These are phyloP conservation scores for Rhaphigaster nebulosa DNA, from an alignment of 2,888 invertebrate genomes.

Conservation along the genomic window DNA sequence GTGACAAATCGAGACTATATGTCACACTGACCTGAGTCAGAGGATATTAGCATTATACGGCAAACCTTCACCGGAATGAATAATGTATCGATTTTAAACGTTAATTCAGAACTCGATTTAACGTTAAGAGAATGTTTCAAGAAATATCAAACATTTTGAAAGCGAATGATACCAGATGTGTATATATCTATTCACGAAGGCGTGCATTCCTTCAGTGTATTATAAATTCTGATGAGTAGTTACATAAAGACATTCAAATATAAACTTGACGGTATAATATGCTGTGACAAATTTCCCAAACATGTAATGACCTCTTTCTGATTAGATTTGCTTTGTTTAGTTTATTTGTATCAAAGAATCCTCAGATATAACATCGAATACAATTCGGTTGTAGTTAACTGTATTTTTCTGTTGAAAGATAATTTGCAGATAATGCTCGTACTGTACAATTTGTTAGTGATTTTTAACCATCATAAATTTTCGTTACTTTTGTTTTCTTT, in stretches of 20 bases:
- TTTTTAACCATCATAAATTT: too few species aligned
- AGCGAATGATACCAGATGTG: neutral
- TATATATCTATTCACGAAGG: neutral
- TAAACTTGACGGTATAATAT: neutral
- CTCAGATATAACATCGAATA: too few species aligned
- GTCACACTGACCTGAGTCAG: constrained; percentile 4
- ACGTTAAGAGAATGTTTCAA: neutral
- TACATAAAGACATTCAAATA: neutral
- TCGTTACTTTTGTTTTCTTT: too few species aligned
- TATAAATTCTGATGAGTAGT: neutral
- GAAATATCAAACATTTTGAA: neutral
- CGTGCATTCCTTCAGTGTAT: neutral
- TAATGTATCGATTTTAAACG: constrained; percentile 1
- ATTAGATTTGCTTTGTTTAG: neutral
- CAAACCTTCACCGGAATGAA: neutral
- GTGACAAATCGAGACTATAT: neutral
- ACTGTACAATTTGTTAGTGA: too few species aligned
- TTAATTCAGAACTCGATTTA: neutral
- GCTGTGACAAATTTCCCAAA: neutral
- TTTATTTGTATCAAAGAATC: too few species aligned
- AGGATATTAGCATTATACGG: neutral
- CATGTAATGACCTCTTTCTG: neutral
- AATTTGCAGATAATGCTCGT: too few species aligned
- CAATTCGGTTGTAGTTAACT: too few species aligned
- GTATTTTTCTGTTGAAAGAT: too few species aligned